A percentile compares a stretch with the other conserved stretches of the same genome.
phyloP scores from a whole-genome alignment of 2,113 vertebrate species.

The Micronisus gabar region DNA sequence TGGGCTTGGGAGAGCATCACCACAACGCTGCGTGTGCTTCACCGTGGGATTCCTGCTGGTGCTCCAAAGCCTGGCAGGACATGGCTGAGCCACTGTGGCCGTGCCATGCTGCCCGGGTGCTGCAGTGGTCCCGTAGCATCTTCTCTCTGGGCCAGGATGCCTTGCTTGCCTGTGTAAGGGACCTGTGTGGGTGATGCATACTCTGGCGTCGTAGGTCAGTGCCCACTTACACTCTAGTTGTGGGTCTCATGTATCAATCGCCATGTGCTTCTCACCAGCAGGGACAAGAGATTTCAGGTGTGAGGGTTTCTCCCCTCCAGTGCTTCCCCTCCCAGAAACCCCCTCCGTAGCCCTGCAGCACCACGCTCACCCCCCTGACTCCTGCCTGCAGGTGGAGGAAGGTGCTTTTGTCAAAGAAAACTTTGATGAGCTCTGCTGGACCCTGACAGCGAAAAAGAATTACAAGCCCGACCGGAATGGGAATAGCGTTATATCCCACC shows the following conservation, averaged over 20 bases:
- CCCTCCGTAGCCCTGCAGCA: neutral
- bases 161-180: neutral
- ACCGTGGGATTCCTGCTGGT: neutral
- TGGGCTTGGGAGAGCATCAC: neutral
- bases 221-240: neutral
- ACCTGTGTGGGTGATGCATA: neutral
- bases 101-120: accelerated
- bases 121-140: neutral
- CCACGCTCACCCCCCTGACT: neutral
- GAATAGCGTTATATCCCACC: constrained; percentile 77
- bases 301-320: neutral
- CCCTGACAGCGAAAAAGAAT: constrained; percentile 94
- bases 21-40: neutral
- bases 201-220: neutral
- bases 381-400: constrained; percentile 83
- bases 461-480: constrained; percentile 81
- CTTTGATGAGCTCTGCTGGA: constrained; percentile 96
- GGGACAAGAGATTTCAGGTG: neutral
- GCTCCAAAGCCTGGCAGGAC: neutral
- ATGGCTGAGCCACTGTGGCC: neutral
- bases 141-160: accelerated
- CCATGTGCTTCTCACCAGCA: accelerated
- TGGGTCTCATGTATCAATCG: neutral
- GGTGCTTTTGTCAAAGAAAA: constrained; percentile 90
- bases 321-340: accelerated